phyloP scores from a whole-genome alignment of 2,888 invertebrate genomes.

The Gandaritis pyraliata region DNA sequence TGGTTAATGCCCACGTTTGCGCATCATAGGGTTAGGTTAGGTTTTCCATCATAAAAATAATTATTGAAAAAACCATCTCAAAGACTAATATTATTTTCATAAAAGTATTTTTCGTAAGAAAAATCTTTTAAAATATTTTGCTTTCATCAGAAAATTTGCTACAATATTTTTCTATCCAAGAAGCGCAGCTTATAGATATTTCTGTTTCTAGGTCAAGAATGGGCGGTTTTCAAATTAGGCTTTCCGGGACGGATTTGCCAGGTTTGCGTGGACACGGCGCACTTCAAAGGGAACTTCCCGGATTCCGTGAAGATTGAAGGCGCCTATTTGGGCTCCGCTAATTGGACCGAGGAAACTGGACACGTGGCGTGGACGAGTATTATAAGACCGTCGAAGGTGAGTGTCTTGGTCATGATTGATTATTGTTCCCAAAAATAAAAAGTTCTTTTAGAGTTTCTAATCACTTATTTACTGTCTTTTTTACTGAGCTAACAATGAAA shows the following conservation, averaged over 20 bases:
- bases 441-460: too few species aligned
- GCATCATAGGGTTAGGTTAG: too few species aligned
- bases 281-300: conserved; percentile 87
- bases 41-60: too few species aligned
- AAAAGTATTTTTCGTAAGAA: too few species aligned
- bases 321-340: conserved; percentile 55
- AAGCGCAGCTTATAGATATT: conserved; percentile 10
- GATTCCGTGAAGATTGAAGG: conserved; percentile 85
- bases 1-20: too few species aligned
- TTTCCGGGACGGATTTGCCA: conserved; percentile 76
- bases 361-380: conserved; percentile 72
- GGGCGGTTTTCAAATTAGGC: conserved; percentile 86
- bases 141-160: too few species aligned
- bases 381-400: conserved; percentile 81
- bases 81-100: too few species aligned
- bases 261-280: conserved; percentile 84
- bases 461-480: too few species aligned
- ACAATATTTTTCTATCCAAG: too few species aligned
- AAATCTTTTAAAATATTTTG: too few species aligned
- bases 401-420: not conserved
- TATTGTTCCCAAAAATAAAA: not conserved
- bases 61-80: too few species aligned
- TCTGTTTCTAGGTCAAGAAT: conserved; percentile 79
- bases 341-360: conserved; percentile 56
- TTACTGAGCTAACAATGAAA: too few species aligned